Evolutionary conservation across 1,140 invertebrate species (phyloP).

Genomic region (Drosophila fuyamai): DNA sequence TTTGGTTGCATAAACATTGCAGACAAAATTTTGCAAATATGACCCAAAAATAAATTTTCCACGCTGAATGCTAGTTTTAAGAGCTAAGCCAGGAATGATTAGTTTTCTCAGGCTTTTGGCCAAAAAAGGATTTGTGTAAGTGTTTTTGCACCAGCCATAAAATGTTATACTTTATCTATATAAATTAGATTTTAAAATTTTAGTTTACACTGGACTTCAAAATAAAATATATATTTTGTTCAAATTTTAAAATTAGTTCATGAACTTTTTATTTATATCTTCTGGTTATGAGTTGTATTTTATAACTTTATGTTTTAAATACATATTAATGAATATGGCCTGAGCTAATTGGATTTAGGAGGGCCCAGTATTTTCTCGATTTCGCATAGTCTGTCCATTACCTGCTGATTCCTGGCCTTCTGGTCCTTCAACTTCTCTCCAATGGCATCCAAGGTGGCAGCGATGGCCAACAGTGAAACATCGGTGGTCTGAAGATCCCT

Average conservation of each 20-base stretch:
- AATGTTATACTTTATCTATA: too few relatives aligned
- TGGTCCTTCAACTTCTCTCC: slow-evolving; percentile 62
- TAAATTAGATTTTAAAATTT: too few relatives aligned
- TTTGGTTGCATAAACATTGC: slow-evolving; percentile 29
- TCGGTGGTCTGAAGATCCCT: slow-evolving; percentile 62
- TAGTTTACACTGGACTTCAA: too few relatives aligned
- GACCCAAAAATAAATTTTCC: too few relatives aligned
- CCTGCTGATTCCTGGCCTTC: slow-evolving; percentile 58
- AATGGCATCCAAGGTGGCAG: slow-evolving; percentile 63
- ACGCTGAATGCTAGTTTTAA: too few relatives aligned
- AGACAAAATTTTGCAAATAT: neutral
- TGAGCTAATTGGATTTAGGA: slow-evolving; percentile 25
- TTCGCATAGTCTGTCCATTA: slow-evolving; percentile 66
- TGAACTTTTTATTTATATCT: neutral
- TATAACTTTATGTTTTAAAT: neutral
- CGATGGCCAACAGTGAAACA: slow-evolving; percentile 57
- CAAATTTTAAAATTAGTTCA: too few relatives aligned
- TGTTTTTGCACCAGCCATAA: too few relatives aligned
- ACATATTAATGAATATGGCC: neutral
- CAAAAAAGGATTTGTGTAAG: too few relatives aligned
- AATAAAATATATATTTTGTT: too few relatives aligned
- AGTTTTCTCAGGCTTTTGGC: too few relatives aligned
- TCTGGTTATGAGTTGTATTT: neutral
- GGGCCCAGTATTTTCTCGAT: slow-evolving; percentile 66
- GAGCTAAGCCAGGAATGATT: too few relatives aligned